Evolutionary conservation across 2,888 invertebrate species (phyloP).

Genomic region (Unio pictorum): DNA sequence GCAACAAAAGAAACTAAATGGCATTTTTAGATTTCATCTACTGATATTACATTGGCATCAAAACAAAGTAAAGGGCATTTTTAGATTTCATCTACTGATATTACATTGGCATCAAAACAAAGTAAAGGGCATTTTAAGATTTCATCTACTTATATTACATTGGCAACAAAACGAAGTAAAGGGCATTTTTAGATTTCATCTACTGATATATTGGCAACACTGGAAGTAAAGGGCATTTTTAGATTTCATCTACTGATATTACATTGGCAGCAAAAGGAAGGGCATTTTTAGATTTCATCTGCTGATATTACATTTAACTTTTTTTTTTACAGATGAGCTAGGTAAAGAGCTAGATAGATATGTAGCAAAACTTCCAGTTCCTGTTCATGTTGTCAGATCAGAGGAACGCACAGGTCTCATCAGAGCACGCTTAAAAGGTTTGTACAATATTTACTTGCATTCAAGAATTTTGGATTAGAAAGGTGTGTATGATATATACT

Average conservation of each 20-base stretch:
- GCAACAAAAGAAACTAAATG: too few species aligned
- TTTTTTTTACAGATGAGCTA: slow-evolving; percentile 76
- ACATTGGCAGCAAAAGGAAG: background rate
- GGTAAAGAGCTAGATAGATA: slow-evolving; percentile 91
- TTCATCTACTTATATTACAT: background rate
- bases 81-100: too few species aligned
- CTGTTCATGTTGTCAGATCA: slow-evolving; percentile 89
- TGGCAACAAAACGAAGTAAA: too few species aligned
- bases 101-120: too few species aligned
- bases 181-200: background rate
- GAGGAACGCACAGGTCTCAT: slow-evolving; percentile 95
- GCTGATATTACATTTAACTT: background rate
- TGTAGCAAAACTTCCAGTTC: slow-evolving; percentile 87
- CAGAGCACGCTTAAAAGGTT: slow-evolving; percentile 91
- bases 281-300: background rate
- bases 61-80: too few species aligned
- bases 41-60: too few species aligned
- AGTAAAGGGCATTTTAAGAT: background rate
- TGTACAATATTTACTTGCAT: background rate
- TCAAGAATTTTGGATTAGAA: background rate
- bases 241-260: background rate
- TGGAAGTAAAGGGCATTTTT: background rate
- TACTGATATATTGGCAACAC: background rate
- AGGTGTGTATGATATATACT: too few species aligned
- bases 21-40: too few species aligned